These are phyloP conservation scores for Mesembrinibis cayennensis DNA, from an alignment of 2,113 vertebrate species.

Conservation along the genomic window DNA sequence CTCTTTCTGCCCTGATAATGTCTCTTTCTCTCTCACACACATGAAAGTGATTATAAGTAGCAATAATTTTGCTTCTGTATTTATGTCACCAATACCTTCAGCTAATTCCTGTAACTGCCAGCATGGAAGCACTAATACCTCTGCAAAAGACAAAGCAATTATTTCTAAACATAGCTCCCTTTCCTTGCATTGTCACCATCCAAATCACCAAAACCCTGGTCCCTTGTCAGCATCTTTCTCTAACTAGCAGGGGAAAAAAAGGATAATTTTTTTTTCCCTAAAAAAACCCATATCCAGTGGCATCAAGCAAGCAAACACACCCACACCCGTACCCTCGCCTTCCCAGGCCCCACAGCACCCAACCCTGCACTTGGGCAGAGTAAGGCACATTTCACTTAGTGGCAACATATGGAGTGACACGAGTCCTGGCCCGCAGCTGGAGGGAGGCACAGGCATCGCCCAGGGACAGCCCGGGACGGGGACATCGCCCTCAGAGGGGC, in stretches of 20 bases:
- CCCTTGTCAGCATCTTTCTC: neutral
- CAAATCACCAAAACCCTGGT: neutral
- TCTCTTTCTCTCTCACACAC: neutral
- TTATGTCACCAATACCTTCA: conserved; percentile 11
- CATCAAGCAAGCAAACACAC: neutral
- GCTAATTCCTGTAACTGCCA: conserved; percentile 46
- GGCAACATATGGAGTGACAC: neutral
- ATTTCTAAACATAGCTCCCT: conserved; percentile 64
- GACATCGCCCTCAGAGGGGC: neutral
- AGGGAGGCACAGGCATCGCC: no score
- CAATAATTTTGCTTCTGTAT: neutral
- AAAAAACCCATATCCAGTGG: neutral
- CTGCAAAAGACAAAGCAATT: conserved; percentile 65
- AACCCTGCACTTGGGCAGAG: rapidly evolving
- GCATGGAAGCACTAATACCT: conserved; percentile 43
- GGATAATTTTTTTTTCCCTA: rapidly evolving
- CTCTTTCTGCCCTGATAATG: neutral
- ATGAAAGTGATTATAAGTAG: neutral
- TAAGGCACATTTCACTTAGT: neutral
- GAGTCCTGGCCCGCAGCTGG: rapidly evolving
- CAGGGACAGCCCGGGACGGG: neutral
- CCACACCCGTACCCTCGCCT: rapidly evolving
- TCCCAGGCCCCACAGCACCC: neutral
- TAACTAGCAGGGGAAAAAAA: neutral
- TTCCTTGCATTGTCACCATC: conserved; percentile 15